Base-by-base conservation (phyloP, 2,797 vertebrate genomes). In the Amazona finschi region DNA sequence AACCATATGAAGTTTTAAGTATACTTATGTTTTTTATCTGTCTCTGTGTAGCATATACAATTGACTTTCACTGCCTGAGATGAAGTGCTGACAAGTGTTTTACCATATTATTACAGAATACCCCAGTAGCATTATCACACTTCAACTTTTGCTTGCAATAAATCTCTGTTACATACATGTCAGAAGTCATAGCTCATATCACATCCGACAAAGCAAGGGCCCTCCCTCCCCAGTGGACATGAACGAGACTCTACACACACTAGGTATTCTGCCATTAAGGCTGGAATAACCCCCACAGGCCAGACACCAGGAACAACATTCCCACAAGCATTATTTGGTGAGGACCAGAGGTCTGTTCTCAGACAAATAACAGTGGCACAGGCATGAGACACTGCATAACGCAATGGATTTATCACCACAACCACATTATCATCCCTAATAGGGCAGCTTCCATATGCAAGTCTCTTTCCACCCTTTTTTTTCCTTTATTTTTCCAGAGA, bases 101-200 rank as follows among this genome's bases (percentile, higher is more conserved):
- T 95, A 96, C 95, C 94, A 85, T 92, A 91, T 96, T 96, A 96
- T 95, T 96, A 96, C 93, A 94, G 95, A 97, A 95, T 93, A 95
- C 95, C 83, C 91, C 95, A 87, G 95, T 88, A 96, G 95, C 96
- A 96, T 93, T 95, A 96, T 91, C 91, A 90, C 95, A 94, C 95
- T 96, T 81, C 80, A 88, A 4, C 80, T 93, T 94, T 94, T 76
- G 69, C 95, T 92, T 43, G 93, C 91, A 95, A 94, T 96, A 96
- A 96, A 97, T 96, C 95, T 95, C 77, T 74, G 85, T 73, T 89
- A 71, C 73, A 62, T 41, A 72, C 70, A 82, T 4, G 66, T 94
- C 95, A 96, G 80, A 88, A 97, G 64, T 71, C 94, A 85, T 80
- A 16, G 55, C 83, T 90, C n/a, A 24, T 91, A 94, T 81, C 80